Conservation (phyloP, 2,113 vertebrate species). For the Buteo buteo region DNA sequence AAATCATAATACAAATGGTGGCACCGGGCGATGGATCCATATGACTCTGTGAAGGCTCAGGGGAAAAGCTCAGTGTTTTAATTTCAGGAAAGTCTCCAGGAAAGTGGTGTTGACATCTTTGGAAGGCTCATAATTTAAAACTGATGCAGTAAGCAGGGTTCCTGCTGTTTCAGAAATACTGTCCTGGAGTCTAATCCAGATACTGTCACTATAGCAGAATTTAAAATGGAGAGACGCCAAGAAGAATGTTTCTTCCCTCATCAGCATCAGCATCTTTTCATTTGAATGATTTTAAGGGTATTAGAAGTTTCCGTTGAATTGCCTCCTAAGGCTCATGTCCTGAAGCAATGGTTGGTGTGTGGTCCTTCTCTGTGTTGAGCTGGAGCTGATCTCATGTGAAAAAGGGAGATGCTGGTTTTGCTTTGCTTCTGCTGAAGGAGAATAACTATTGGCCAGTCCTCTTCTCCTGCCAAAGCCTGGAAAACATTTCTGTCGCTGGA, state of each 20-base stretch:
- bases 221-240: slow-evolving; percentile 36
- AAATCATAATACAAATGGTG: slow-evolving; percentile 51
- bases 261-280: slow-evolving; percentile 60
- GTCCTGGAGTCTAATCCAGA: slow-evolving; percentile 65
- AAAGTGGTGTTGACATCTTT: slow-evolving; percentile 30
- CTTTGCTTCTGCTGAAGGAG: slow-evolving; percentile 12
- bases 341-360: slow-evolving; percentile 38
- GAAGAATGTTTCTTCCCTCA: slow-evolving; percentile 47
- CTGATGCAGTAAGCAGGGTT: slow-evolving; percentile 44
- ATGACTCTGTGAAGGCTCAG: not conserved
- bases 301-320: slow-evolving; percentile 49
- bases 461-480: not conserved
- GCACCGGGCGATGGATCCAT: slow-evolving; percentile 14
- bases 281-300: slow-evolving; percentile 47
- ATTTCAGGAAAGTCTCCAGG: slow-evolving; percentile 37
- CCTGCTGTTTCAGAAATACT: slow-evolving; percentile 58
- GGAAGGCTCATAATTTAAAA: slow-evolving; percentile 52
- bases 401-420: slow-evolving; percentile 15
- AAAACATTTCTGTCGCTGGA: not conserved
- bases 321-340: slow-evolving; percentile 43
- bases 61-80: slow-evolving; percentile 5
- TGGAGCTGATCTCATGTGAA: slow-evolving; percentile 23
- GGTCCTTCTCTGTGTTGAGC: slow-evolving; percentile 15
- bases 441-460: not conserved
- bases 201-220: slow-evolving; percentile 56